Evolutionary conservation across 1,140 invertebrate genomes (phyloP).

Genomic region (Diorhabda elongata): DNA sequence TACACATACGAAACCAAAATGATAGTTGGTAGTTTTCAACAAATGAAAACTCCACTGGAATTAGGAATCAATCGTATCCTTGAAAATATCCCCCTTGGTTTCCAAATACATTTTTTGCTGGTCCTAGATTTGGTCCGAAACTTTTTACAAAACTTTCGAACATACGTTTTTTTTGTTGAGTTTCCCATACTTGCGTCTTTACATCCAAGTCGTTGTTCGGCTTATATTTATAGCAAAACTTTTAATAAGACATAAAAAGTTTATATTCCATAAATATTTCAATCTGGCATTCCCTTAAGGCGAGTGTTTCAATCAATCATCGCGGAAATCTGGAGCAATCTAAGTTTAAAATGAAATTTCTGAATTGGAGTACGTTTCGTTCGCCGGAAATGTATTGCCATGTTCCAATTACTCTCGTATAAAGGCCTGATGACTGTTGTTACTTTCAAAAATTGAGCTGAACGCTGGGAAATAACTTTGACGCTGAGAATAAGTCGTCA

Average conservation of each 20-base stretch:
- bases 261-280: constrained; percentile 19
- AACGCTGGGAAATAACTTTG: not conserved
- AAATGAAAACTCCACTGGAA: no score
- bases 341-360: constrained; percentile 28
- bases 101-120: no score
- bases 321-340: constrained; percentile 24
- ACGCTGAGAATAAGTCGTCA: not conserved
- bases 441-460: not conserved
- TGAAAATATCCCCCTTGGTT: no score
- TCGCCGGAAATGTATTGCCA: not conserved
- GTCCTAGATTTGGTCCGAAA: no score
- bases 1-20: no score
- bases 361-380: constrained; percentile 1
- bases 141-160: not conserved
- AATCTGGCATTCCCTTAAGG: constrained; percentile 8
- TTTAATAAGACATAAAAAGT: constrained; percentile 20
- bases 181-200: not conserved
- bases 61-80: no score
- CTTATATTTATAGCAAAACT: constrained; percentile 16
- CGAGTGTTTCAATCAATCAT: constrained; percentile 16
- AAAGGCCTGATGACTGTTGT: not conserved
- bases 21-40: no score
- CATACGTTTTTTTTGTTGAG: not conserved
- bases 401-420: constrained; percentile 2
- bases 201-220: not conserved